Evolutionary conservation across 2,113 vertebrate genomes (phyloP).

Genomic region (Mormyrus lacerda): DNA sequence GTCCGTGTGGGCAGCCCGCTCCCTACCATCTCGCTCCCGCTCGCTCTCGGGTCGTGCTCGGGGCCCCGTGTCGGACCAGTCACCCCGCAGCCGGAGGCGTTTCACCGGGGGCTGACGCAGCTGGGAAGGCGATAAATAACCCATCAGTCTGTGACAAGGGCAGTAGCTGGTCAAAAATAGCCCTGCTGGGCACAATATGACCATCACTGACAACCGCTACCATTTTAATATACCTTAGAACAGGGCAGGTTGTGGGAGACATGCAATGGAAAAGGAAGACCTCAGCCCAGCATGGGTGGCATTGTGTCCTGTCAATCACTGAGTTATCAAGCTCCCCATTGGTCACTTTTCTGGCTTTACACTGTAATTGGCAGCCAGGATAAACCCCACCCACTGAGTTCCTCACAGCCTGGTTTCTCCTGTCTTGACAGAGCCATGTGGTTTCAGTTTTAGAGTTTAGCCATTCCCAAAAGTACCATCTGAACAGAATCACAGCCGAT

Average conservation of each 20-base stretch:
- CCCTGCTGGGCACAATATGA: not conserved
- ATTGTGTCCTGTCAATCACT: not conserved
- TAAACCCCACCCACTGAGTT: not conserved
- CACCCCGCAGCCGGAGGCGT: slow-evolving; percentile 85
- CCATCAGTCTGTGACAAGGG: not conserved
- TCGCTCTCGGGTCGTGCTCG: slow-evolving; percentile 95
- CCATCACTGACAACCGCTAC: not conserved
- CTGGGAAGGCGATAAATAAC: slow-evolving; percentile 50
- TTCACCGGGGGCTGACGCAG: slow-evolving; percentile 92
- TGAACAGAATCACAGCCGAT: not conserved
- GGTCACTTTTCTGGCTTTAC: not conserved
- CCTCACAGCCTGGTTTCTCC: not conserved
- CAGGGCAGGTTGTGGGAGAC: not conserved
- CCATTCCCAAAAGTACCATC: not conserved
- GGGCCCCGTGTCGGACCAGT: slow-evolving; percentile 98
- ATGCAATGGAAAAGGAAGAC: not conserved
- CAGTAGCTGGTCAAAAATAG: not conserved
- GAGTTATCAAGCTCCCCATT: not conserved
- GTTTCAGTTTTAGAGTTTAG: too few species aligned
- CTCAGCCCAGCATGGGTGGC: not conserved
- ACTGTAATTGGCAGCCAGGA: not conserved
- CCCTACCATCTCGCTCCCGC: slow-evolving; percentile 88
- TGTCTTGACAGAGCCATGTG: not conserved
- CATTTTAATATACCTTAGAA: not conserved
- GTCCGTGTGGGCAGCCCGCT: not conserved